phyloP scores from a whole-genome alignment of 2,888 invertebrate genomes.

The Caenorhabditis sinica region DNA sequence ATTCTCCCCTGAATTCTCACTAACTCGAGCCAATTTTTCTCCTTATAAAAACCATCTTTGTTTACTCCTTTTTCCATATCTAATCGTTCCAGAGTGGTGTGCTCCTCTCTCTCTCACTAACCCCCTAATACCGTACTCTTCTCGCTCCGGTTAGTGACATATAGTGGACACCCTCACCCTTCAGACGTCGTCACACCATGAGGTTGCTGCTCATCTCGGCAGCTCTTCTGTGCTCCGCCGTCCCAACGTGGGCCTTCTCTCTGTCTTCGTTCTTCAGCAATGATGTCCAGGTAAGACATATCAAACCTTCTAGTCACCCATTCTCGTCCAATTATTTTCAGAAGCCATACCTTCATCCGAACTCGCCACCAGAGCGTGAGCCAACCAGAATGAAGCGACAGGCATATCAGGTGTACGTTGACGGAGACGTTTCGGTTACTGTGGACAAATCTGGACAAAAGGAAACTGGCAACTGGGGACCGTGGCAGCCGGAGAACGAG shows the following conservation, averaged over 20 bases:
- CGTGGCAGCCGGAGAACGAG: conserved; percentile 90
- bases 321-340: not conserved
- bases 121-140: conserved; percentile 10
- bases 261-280: conserved; percentile 61
- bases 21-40: conserved; percentile 19
- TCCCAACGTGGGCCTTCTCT: conserved; percentile 69
- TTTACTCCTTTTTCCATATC: not conserved
- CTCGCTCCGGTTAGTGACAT: conserved; percentile 26
- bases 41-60: not conserved
- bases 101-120: conserved; percentile 42
- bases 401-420: conserved; percentile 82
- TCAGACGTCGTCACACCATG: conserved; percentile 63
- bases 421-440: conserved; percentile 81
- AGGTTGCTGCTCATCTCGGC: conserved; percentile 67
- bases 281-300: conserved; percentile 45
- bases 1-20: not conserved
- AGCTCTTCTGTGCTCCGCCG: conserved; percentile 62
- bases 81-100: conserved; percentile 17
- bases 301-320: not conserved
- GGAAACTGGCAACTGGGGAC: conserved; percentile 85
- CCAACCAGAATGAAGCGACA: conserved; percentile 80
- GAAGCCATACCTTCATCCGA: conserved; percentile 76
- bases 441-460: conserved; percentile 81
- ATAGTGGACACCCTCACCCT: conserved; percentile 14
- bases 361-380: conserved; percentile 78